Conservation (phyloP, 2,113 vertebrate genomes). For the Mixornis gularis region DNA sequence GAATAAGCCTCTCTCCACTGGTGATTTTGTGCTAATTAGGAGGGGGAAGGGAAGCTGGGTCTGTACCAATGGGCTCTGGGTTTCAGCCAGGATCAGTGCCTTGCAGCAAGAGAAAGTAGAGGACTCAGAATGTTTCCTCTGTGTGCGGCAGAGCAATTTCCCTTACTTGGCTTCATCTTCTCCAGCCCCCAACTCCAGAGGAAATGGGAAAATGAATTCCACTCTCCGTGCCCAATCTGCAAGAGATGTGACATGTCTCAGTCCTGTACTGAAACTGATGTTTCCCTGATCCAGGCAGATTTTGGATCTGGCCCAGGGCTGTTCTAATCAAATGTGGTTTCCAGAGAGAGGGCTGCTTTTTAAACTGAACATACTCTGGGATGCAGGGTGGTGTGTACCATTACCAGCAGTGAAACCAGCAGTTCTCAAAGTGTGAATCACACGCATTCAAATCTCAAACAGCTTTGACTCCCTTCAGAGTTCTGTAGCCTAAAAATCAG, state of each 20-base stretch:
- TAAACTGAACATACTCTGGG: neutral
- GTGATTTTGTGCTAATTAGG: neutral
- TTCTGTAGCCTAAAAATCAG: neutral
- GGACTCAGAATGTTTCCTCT: neutral
- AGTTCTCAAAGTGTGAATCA: conserved; percentile 25
- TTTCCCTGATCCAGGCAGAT: conserved; percentile 17
- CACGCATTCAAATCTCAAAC: neutral
- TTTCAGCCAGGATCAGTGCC: conserved; percentile 4
- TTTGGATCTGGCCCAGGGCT: conserved; percentile 17
- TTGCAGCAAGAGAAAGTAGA: neutral
- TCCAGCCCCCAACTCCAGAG: neutral
- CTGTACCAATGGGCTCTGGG: neutral
- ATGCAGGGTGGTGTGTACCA: neutral
- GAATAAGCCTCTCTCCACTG: neutral
- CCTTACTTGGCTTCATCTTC: neutral
- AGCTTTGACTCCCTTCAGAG: conserved; percentile 4
- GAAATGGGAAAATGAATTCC: conserved; percentile 38
- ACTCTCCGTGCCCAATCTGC: neutral
- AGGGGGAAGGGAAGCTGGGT: neutral
- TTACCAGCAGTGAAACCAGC: neutral
- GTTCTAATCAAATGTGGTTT: conserved; percentile 51
- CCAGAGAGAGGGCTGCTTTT: conserved; percentile 18
- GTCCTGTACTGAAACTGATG: conserved; percentile 8
- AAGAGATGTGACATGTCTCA: conserved; percentile 17
- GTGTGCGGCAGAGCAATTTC: neutral